Conservation (phyloP, 2,888 invertebrate species). For the Leptopterna dolabrata region DNA sequence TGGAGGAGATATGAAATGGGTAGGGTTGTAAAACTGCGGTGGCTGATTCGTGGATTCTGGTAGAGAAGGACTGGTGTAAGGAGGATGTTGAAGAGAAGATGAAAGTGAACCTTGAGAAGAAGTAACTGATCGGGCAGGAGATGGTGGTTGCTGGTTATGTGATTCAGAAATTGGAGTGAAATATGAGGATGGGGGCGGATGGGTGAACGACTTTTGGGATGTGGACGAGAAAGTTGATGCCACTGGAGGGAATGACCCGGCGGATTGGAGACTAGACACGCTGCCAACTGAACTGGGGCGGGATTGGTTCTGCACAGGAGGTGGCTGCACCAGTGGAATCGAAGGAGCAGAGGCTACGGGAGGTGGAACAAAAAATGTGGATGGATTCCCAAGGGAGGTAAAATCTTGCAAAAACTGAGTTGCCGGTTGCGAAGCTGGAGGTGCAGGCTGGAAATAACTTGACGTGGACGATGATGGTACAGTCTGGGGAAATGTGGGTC, state of each 20-base stretch:
- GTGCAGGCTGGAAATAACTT: neutral
- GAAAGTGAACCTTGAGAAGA: constrained; percentile 29
- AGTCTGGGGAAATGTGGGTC: neutral
- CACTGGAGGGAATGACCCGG: constrained; percentile 11
- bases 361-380: neutral
- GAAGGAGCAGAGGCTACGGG: neutral
- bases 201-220: constrained; percentile 13
- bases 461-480: neutral
- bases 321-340: neutral
- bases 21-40: neutral
- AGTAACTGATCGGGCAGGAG: constrained; percentile 5
- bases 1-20: neutral
- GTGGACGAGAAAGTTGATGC: constrained; percentile 12
- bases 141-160: neutral
- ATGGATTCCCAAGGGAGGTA: neutral
- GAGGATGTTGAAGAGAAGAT: neutral
- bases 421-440: neutral
- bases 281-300: constrained; percentile 40
- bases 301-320: neutral
- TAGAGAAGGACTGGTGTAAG: neutral
- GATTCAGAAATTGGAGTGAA: constrained; percentile 40
- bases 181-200: constrained; percentile 22
- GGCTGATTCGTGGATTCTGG: neutral
- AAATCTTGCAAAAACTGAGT: neutral
- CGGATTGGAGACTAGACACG: constrained; percentile 35